Base-by-base conservation (phyloP, 2,797 vertebrate genomes). In the Karalla daura region DNA sequence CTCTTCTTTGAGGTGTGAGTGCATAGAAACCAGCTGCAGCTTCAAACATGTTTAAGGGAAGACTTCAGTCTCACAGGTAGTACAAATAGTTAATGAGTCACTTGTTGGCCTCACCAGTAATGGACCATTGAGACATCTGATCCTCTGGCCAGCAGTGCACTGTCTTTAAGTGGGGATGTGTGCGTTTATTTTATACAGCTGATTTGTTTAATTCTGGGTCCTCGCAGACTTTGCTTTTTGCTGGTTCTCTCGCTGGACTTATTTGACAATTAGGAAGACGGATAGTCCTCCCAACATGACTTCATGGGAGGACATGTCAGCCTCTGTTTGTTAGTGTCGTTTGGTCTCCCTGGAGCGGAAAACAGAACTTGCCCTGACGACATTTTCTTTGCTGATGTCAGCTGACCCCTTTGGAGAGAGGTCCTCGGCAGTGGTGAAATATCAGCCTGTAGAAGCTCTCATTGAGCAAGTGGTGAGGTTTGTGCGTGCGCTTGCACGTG, bases 271-370 rank as follows among this genome's bases (percentile, higher is more conserved):
- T 76, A 63, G 13, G 59, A 68, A 43, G 54, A 79, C 60, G 7
- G 56, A 76, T 80, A 41, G 43, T 66, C 55, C 44, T 74, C 30
- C 8, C 52, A 47, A 58, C 40, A 55, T 85, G 83, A 86, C 76
- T 66, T 88, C 88, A 83, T 78, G 18, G 78, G 65, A 83, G 68
- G 58, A 81, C 55, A 60, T 40, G 23, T 39, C 35, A 9, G 85
- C 37, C 33, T 39, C 35, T 11, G 85, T 91, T 78, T 88, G 86
- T 91, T 88, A 69, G 79, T 73, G 75, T 89, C 81, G 44, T 75
- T 70, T 63, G 18, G 84, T 92, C 80, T 86, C 86, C 77, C 78
- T 86, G 80, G 83, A 78, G 87, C 70, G 59, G n/a, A 36, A 88
- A 87, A 67, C 55, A 81, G 32, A 63, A 21, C 81, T 88, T 77